These are phyloP conservation scores for Mormyrus iriodes DNA, from an alignment of 2,113 vertebrate species.

Conservation along the genomic window DNA sequence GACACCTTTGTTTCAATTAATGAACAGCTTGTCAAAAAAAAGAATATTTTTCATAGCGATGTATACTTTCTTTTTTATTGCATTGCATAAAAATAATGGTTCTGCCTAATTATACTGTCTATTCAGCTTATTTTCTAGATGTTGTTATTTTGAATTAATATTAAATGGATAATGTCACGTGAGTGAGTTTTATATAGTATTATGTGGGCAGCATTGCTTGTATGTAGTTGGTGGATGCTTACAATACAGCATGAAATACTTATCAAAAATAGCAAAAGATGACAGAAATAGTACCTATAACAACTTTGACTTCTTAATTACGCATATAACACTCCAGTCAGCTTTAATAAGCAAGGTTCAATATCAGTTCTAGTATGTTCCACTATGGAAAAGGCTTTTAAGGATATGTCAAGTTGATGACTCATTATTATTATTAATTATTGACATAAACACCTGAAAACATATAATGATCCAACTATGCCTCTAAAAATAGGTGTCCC, in stretches of 20 bases:
- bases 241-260: not conserved
- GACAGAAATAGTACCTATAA: not conserved
- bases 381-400: not conserved
- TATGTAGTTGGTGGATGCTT: not conserved
- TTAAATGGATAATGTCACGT: not conserved
- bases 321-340: not conserved
- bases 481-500: not conserved
- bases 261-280: not conserved
- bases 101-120: not conserved
- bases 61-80: not conserved
- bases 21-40: not conserved
- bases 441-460: not conserved
- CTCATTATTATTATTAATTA: not conserved
- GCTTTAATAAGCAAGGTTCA: not conserved
- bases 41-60: not conserved
- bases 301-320: not conserved
- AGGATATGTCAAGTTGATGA: not conserved
- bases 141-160: not conserved
- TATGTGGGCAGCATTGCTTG: not conserved
- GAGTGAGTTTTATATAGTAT: not conserved
- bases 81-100: not conserved
- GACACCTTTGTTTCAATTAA: not conserved
- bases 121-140: not conserved
- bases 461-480: not conserved
- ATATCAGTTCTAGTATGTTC: not conserved